Percentiles rank a stretch among this genome's conserved stretches.
These are phyloP conservation scores for Macrostomum lignano DNA, from an alignment of 1,140 invertebrate genomes.

Conservation along the genomic window DNA sequence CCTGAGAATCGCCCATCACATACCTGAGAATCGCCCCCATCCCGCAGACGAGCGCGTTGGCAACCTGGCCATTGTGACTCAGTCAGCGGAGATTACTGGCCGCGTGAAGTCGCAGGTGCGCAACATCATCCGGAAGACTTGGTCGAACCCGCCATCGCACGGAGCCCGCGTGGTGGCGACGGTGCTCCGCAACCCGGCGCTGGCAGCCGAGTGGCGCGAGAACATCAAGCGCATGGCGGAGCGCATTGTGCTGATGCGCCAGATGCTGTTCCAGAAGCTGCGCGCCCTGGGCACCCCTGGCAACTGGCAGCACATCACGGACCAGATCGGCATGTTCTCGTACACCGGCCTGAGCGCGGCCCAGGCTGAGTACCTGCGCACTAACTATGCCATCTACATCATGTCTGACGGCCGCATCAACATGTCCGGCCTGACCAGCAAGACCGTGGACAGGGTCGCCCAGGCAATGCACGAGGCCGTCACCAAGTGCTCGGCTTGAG, in stretches of 20 bases:
- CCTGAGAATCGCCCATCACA: no score
- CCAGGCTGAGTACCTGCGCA: conserved; percentile 34
- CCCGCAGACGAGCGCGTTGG: conserved; percentile 57
- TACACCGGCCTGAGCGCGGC: conserved; percentile 57
- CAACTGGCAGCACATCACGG: conserved; percentile 78
- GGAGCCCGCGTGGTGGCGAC: conserved; percentile 58
- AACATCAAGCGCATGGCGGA: conserved; percentile 94
- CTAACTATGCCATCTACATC: conserved; percentile 61
- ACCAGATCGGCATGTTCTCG: conserved; percentile 99
- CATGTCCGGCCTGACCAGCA: conserved; percentile 46
- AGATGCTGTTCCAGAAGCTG: conserved; percentile 43
- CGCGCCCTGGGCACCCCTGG: conserved; percentile 50
- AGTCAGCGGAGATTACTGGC: conserved; percentile 33
- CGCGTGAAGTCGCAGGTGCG: conserved; percentile 57
- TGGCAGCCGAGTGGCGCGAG: conserved; percentile 54
- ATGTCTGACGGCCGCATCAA: conserved; percentile 63
- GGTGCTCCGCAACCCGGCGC: conserved; percentile 44
- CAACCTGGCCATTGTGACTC: conserved; percentile 52
- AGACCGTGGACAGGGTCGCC: conserved; percentile 2
- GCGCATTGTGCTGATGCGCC: conserved; percentile 65
- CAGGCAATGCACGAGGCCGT: conserved; percentile 1
- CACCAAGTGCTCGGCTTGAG: no score
- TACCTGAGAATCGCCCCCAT: not conserved
- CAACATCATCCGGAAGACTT: conserved; percentile 40
- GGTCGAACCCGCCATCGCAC: conserved; percentile 40